phyloP scores from a whole-genome alignment of 1,140 invertebrate species.

The Drosophila kikkawai region DNA sequence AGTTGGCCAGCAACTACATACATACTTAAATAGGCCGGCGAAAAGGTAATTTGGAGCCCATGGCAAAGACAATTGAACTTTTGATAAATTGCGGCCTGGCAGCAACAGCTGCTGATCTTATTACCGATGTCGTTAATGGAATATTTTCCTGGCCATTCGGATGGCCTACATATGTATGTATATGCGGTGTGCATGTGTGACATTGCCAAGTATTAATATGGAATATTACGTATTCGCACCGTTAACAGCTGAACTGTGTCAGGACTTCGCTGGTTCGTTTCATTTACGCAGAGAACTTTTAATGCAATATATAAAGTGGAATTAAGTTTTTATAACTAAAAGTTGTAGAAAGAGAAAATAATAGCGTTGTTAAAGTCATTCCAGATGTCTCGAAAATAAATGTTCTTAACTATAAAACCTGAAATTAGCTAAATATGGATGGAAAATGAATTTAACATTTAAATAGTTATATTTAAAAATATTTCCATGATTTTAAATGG shows the following conservation, averaged over 20 bases:
- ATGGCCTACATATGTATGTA: not conserved
- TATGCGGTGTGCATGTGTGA: not conserved
- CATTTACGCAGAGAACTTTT: not conserved
- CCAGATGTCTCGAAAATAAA: not conserved
- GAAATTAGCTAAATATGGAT: not conserved
- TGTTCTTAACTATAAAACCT: too few species aligned
- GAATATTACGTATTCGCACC: slow-evolving; percentile 45
- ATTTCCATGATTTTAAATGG: not conserved
- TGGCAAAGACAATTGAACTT: slow-evolving; percentile 70
- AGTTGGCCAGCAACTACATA: slow-evolving; percentile 32
- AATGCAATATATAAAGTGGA: not conserved
- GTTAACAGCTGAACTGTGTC: slow-evolving; percentile 37
- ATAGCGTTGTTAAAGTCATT: not conserved
- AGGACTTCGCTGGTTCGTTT: not conserved
- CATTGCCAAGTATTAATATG: slow-evolving; percentile 25
- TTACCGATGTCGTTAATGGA: slow-evolving; percentile 62
- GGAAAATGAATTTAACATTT: not conserved
- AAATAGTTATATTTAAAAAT: not conserved
- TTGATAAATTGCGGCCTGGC: slow-evolving; percentile 55
- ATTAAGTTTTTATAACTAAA: not conserved
- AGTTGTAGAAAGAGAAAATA: not conserved
- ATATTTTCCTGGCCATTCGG: slow-evolving; percentile 31
- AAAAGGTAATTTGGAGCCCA: slow-evolving; percentile 40
- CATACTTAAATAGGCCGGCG: not conserved
- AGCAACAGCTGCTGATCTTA: slow-evolving; percentile 65